These are phyloP conservation scores for Ovis aries DNA, from an alignment of 2,113 vertebrate species.

Conservation along the genomic window DNA sequence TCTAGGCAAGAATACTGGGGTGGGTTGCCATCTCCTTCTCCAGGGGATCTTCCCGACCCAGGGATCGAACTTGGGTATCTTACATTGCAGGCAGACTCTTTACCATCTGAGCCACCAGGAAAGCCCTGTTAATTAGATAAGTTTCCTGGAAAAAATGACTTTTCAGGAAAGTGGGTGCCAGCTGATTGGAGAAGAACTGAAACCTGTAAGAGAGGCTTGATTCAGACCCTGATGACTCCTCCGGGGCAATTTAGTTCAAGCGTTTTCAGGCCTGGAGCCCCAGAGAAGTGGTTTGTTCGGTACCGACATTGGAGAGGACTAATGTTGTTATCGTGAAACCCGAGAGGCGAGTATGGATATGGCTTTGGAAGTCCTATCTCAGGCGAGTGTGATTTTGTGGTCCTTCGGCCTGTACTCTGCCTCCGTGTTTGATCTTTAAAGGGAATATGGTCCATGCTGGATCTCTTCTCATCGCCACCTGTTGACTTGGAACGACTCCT, in stretches of 20 bases:
- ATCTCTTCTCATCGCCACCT: neutral
- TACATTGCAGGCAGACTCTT: neutral
- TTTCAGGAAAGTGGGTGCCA: slow-evolving; percentile 3
- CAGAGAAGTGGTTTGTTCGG: neutral
- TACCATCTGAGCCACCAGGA: neutral
- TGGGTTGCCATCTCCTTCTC: neutral
- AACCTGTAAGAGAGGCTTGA: neutral
- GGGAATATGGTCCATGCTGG: neutral
- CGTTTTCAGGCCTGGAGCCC: neutral
- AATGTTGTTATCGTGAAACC: neutral
- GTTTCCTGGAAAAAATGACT: slow-evolving; percentile 28
- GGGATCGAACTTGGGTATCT: neutral
- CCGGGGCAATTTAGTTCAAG: neutral
- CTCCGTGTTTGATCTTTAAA: neutral
- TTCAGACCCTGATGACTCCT: neutral
- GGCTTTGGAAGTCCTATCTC: neutral
- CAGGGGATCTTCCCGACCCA: neutral
- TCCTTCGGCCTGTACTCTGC: neutral
- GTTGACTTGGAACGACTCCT: neutral
- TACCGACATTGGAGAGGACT: neutral
- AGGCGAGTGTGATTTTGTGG: neutral
- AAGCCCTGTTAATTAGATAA: neutral
- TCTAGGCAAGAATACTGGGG: neutral
- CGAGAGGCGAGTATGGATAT: neutral
- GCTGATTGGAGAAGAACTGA: neutral